Evolutionary conservation across 1,140 invertebrate genomes (phyloP).

Genomic region (Macrosteles quadrilineatus): DNA sequence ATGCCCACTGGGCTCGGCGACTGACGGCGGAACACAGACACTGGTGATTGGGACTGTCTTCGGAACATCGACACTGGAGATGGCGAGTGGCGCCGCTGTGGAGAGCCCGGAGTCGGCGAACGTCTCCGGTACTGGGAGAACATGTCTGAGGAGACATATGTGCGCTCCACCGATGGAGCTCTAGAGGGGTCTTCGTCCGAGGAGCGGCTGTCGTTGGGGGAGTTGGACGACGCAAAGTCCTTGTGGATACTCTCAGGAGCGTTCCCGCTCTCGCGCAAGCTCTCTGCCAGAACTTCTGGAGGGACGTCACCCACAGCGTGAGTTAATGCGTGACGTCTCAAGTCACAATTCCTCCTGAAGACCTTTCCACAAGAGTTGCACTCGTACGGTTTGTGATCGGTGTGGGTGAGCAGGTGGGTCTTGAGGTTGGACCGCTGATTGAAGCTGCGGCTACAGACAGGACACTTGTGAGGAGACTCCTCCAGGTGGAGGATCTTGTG

Average conservation of each 20-base stretch:
- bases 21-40: slow-evolving; percentile 28
- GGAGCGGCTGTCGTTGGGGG: slow-evolving; percentile 34
- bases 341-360: slow-evolving; percentile 82
- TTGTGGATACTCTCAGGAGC: slow-evolving; percentile 32
- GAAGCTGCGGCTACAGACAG: slow-evolving; percentile 84
- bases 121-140: slow-evolving; percentile 22
- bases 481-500: slow-evolving; percentile 93
- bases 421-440: slow-evolving; percentile 92
- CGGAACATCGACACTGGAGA: slow-evolving; percentile 30
- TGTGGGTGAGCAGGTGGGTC: slow-evolving; percentile 92
- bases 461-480: slow-evolving; percentile 90
- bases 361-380: slow-evolving; percentile 89
- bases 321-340: slow-evolving; percentile 79
- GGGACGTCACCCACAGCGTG: slow-evolving; percentile 82
- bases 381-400: slow-evolving; percentile 92
- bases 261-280: not conserved
- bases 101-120: slow-evolving; percentile 20
- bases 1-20: slow-evolving; percentile 26
- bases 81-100: slow-evolving; percentile 29
- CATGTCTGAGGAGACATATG: slow-evolving; percentile 7
- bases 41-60: slow-evolving; percentile 28
- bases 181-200: slow-evolving; percentile 33
- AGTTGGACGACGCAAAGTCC: slow-evolving; percentile 13
- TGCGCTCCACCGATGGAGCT: slow-evolving; percentile 28
- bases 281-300: slow-evolving; percentile 53